Evolutionary conservation across 37 sponge, comb jelly and placozoan species (phyloP), one percentile per base, ranked within the genome.

Genomic region (Tethya wilhelma): DNA sequence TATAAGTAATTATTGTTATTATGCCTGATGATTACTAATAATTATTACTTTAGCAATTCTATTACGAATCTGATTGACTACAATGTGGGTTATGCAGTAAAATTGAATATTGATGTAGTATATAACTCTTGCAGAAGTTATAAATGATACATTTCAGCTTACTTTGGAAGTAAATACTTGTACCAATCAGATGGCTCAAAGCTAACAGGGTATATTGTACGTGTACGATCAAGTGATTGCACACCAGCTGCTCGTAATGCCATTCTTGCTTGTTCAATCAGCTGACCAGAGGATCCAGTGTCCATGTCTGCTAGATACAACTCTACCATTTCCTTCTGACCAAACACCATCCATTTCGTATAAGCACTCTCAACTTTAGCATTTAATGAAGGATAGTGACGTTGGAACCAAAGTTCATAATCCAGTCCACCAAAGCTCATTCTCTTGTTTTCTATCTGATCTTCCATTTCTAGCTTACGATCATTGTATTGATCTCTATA

Each of bases 141-240:
- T n/a, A n/a, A n/a, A n/a, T n/a, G n/a, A n/a, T n/a, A n/a, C n/a
- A n/a, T n/a, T n/a, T n/a, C n/a, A n/a, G n/a, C 62, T 59, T 59
- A 59, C 62, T 59, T 22, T 42, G 71, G 71, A 4, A 71, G 71
- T 71, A 83, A 41, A 42, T 87, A 87, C 22, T 65, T 65, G 70
- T 81, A 87, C 88, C 88, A 87, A 63, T 87, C 67, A 38, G 76
- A 67, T 14, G 88, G 88, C 28, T 62, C 68, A 38, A 81, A 87
- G 28, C 40, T 64, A 31, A 87, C 88, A 22, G 88, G 88, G 75
- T 87, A 87, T 1, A 87, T 41, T 23, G 69, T 87, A 25, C 75
- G 56, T 20, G 88, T 70, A 12, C 88, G 76, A 70, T 87, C 88
- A 0, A 87, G 71, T 6, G 88, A 81, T 33, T 20, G n/a, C 4